Percentiles rank a stretch among this genome's conserved stretches.
These are phyloP conservation scores for Drosophila kepulauana DNA, from an alignment of 1,140 invertebrate genomes.

Conservation along the genomic window DNA sequence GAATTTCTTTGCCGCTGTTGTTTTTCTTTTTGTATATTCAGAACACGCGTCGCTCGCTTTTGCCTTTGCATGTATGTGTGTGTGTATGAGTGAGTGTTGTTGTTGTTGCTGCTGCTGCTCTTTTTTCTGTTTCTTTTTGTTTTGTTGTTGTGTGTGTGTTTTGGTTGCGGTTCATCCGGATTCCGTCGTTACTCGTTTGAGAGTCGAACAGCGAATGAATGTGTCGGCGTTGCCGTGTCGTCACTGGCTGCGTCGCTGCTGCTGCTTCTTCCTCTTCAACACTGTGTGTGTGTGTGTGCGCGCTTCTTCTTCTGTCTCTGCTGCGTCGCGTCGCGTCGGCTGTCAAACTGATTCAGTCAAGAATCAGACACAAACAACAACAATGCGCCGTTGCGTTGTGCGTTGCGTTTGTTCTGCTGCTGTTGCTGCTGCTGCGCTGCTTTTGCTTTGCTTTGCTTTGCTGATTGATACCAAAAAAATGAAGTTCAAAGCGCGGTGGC, in stretches of 20 bases:
- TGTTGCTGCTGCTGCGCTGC: slow-evolving; percentile 39
- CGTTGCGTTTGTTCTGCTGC: slow-evolving; percentile 28
- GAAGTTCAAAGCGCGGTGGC: slow-evolving; percentile 72
- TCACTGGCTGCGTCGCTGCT: slow-evolving; percentile 64
- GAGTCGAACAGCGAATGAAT: slow-evolving; percentile 84
- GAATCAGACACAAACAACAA: slow-evolving; percentile 62
- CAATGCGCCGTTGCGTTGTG: slow-evolving; percentile 31
- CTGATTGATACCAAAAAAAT: slow-evolving; percentile 83
- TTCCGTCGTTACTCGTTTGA: slow-evolving; percentile 83
- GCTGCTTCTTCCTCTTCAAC: slow-evolving; percentile 44
- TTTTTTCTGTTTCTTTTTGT: slow-evolving; percentile 25
- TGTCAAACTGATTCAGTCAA: slow-evolving; percentile 77
- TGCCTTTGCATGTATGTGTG: slow-evolving; percentile 29
- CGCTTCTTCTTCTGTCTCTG: slow-evolving; percentile 31
- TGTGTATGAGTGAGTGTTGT: slow-evolving; percentile 30
- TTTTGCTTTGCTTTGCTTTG: slow-evolving; percentile 24
- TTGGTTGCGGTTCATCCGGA: slow-evolving; percentile 69
- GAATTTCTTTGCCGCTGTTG: slow-evolving; percentile 16
- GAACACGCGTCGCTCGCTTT: slow-evolving; percentile 50
- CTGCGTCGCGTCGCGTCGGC: slow-evolving; percentile 35
- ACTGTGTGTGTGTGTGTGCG: neutral
- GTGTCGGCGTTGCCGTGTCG: slow-evolving; percentile 72
- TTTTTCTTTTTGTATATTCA: slow-evolving; percentile 3
- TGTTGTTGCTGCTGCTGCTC: slow-evolving; percentile 3
- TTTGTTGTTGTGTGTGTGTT: slow-evolving; percentile 41